Evolutionary conservation across 2,888 invertebrate genomes (phyloP).

Genomic region (Hanleya hanleyi): DNA sequence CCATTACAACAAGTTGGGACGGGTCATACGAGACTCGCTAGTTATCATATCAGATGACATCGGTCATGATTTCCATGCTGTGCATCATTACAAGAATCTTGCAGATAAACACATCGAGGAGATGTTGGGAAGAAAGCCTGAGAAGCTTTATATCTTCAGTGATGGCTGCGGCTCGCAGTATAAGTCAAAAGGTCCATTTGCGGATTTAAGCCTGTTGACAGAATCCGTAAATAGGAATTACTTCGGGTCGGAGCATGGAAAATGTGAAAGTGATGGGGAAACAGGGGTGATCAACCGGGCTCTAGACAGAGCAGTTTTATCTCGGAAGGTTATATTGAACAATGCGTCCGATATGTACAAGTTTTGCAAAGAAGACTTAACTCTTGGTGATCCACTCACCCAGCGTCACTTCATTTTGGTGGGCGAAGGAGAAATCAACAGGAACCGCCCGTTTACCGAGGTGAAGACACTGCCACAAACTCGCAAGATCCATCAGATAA

Average conservation of each 20-base stretch:
- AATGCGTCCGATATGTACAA: no score
- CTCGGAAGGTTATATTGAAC: no score
- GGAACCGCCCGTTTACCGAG: conserved; percentile 32
- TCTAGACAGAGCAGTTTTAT: no score
- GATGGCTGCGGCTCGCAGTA: conserved; percentile 13
- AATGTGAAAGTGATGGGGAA: no score
- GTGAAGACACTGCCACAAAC: conserved; percentile 28
- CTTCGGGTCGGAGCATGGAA: no score
- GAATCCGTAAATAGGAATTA: conserved; percentile 24
- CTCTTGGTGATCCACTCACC: conserved; percentile 17
- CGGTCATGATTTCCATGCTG: conserved; percentile 33
- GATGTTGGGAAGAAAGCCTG: neutral
- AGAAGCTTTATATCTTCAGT: neutral
- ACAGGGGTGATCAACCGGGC: no score
- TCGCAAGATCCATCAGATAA: conserved; percentile 28
- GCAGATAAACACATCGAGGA: neutral
- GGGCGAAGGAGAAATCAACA: conserved; percentile 25
- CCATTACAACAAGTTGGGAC: conserved; percentile 18
- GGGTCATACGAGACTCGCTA: conserved; percentile 19
- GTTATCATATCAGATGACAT: conserved; percentile 35
- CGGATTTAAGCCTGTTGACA: neutral
- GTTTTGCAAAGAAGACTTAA: no score
- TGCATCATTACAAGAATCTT: conserved; percentile 17
- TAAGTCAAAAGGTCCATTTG: no score
- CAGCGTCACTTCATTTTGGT: conserved; percentile 33